A percentile compares a stretch with the other conserved stretches of the same genome.
phyloP scores from a whole-genome alignment of 2,797 vertebrate genomes.

The Cyclura pinguis region DNA sequence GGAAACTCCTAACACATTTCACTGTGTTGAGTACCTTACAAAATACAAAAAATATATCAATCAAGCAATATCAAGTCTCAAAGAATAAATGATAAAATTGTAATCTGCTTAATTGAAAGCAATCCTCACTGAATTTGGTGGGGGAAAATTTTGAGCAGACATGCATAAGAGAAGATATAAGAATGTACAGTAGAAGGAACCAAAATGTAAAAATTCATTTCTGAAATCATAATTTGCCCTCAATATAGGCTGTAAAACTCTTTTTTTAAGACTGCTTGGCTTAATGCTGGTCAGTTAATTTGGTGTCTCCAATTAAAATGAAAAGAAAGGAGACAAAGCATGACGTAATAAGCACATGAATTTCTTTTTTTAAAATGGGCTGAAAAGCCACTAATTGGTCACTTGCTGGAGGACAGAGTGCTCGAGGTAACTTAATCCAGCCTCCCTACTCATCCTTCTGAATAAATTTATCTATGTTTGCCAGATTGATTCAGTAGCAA shows the following conservation, averaged over 20 bases:
- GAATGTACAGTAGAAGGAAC: background rate
- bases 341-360: background rate
- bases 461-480: background rate
- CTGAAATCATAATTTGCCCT: slow-evolving; percentile 52
- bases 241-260: slow-evolving; percentile 37
- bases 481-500: no score
- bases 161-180: background rate
- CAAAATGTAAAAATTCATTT: slow-evolving; percentile 45
- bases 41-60: slow-evolving; percentile 44
- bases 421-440: background rate
- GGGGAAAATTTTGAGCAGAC: no score
- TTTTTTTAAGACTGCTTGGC: background rate
- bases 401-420: background rate
- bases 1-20: slow-evolving; percentile 80
- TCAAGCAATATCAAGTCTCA: slow-evolving; percentile 36
- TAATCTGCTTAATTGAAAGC: background rate
- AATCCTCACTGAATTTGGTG: no score
- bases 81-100: background rate
- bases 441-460: background rate
- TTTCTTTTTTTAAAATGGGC: background rate
- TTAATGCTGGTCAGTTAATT: background rate
- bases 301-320: background rate
- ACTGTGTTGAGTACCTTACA: slow-evolving; percentile 78
- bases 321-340: background rate
- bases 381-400: background rate